Conservation (phyloP, 2,113 vertebrate genomes). For the Ceuthmochares aereus region DNA sequence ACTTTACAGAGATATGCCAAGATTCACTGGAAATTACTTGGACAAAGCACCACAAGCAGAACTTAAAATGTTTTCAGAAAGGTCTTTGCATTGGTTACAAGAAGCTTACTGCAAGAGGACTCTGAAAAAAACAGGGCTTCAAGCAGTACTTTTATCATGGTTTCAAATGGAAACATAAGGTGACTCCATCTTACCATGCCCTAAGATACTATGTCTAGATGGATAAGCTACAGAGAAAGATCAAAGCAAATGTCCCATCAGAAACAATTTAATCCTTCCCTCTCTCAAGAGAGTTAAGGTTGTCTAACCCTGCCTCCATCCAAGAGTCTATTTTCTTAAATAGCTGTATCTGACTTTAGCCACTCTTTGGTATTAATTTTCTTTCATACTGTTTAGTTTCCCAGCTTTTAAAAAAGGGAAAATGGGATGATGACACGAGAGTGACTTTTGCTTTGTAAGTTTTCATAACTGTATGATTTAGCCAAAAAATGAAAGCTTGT, state of each 20-base stretch:
- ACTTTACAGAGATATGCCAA: not conserved
- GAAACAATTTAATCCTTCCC: not conserved
- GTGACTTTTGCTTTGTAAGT: not conserved
- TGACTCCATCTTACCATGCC: not conserved
- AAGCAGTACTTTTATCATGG: not conserved
- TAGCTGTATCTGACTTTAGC: not conserved
- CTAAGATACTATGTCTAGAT: not conserved
- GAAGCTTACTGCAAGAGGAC: not conserved
- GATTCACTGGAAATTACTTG: conserved; percentile 35
- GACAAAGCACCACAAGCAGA: not conserved
- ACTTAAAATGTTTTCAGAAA: not conserved
- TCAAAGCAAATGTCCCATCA: not conserved
- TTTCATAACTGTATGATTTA: not conserved
- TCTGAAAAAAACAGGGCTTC: not conserved
- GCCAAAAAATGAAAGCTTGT: not conserved
- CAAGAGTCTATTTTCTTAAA: not conserved
- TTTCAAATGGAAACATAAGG: not conserved
- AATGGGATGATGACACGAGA: not conserved
- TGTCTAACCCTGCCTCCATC: not conserved
- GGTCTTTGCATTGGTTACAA: not conserved
- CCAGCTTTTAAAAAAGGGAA: not conserved
- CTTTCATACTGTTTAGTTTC: not conserved
- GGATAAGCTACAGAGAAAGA: not conserved
- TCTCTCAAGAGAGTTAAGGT: not conserved
- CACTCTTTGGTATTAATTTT: not conserved